Percentiles rank a stretch among this genome's conserved stretches.
Conservation (phyloP, 2,797 vertebrate species). For the Onychomys arenicola region DNA sequence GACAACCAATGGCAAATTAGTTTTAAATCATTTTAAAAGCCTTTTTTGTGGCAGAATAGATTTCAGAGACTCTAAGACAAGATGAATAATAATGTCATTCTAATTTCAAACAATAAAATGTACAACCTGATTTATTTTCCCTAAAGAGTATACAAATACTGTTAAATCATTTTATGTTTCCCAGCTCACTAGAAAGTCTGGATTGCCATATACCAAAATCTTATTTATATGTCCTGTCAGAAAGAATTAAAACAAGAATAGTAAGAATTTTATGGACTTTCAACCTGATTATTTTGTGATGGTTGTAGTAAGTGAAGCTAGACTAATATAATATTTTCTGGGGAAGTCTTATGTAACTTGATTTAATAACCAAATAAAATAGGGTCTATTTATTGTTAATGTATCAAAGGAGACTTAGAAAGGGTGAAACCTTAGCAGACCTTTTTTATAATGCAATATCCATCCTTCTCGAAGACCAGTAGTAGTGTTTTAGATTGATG, state of each 20-base stretch:
- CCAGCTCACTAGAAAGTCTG: background rate
- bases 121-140: slow-evolving; percentile 22
- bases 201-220: background rate
- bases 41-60: slow-evolving; percentile 38
- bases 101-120: slow-evolving; percentile 10
- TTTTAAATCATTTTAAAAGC: slow-evolving; percentile 64
- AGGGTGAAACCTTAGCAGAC: background rate
- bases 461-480: background rate
- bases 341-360: background rate
- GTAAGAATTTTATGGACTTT: background rate
- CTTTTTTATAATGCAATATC: background rate
- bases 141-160: background rate
- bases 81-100: slow-evolving; percentile 41
- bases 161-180: slow-evolving; percentile 30
- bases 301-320: background rate
- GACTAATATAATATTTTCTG: background rate
- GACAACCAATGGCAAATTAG: slow-evolving; percentile 11
- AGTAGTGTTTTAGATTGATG: background rate
- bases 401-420: background rate
- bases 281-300: slow-evolving; percentile 19
- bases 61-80: slow-evolving; percentile 3
- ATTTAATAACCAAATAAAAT: background rate
- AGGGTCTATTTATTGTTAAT: background rate
- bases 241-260: background rate
- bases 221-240: background rate